These are phyloP conservation scores for Xylophagus ater DNA, from an alignment of 2,888 invertebrate genomes.

Conservation along the genomic window DNA sequence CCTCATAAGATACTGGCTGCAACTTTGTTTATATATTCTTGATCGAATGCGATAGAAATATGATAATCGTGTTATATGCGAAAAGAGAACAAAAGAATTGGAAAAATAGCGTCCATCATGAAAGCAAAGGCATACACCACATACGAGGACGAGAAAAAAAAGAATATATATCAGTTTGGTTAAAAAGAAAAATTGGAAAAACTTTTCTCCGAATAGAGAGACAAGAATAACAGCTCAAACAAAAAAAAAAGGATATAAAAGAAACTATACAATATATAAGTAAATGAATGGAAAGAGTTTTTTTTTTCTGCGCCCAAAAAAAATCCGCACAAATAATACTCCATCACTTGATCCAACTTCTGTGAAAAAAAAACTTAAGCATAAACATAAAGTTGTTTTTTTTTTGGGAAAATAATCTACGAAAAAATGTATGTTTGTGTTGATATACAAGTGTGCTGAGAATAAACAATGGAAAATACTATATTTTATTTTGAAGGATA, in stretches of 20 bases:
- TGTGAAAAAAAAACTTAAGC: conserved; percentile 9
- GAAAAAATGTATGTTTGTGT: neutral
- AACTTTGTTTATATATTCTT: conserved; percentile 1
- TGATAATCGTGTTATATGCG: neutral
- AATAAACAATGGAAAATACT: conserved; percentile 15
- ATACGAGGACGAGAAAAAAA: conserved; percentile 8
- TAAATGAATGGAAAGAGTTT: too few relatives aligned
- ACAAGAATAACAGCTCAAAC: conserved; percentile 2
- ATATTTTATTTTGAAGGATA: conserved; percentile 15
- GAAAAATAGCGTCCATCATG: neutral
- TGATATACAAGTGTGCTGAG: conserved; percentile 9
- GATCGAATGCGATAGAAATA: conserved; percentile 2
- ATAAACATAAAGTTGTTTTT: conserved; percentile 12
- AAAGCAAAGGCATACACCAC: neutral
- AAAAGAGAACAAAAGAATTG: neutral
- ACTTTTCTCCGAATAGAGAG: conserved; percentile 7
- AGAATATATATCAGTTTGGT: conserved; percentile 10
- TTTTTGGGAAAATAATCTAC: conserved; percentile 6
- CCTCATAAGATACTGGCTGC: conserved; percentile 4
- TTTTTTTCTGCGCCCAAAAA: too few relatives aligned
- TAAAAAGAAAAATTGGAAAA: conserved; percentile 16
- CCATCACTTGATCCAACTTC: too few relatives aligned
- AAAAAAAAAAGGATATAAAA: conserved; percentile 1
- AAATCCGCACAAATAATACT: too few relatives aligned
- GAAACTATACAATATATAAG: too few relatives aligned